phyloP scores from a whole-genome alignment of 2,888 invertebrate genomes.

The Netelia inedita region DNA sequence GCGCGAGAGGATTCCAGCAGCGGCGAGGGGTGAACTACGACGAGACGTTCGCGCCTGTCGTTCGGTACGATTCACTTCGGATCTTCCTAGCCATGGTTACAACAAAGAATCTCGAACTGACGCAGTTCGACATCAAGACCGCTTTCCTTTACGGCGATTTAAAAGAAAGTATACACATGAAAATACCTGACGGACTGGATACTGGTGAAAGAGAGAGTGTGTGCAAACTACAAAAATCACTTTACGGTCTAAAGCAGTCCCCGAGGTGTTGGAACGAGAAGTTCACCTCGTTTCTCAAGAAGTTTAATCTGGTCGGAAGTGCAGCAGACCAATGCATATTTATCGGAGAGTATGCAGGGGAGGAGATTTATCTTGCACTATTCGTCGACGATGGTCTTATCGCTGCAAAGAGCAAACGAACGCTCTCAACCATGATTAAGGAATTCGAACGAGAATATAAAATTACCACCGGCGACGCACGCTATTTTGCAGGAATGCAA shows the following conservation, averaged over 20 bases:
- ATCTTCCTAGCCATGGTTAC: neutral
- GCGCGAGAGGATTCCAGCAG: slow-evolving; percentile 24
- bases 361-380: neutral
- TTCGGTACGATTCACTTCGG: slow-evolving; percentile 13
- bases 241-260: slow-evolving; percentile 76
- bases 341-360: neutral
- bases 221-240: slow-evolving; percentile 70
- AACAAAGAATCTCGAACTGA: slow-evolving; percentile 2
- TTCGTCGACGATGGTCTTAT: slow-evolving; percentile 31
- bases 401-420: neutral
- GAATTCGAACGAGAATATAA: neutral
- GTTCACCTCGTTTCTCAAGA: slow-evolving; percentile 61
- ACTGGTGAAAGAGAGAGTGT: neutral
- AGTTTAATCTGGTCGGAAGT: neutral
- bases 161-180: slow-evolving; percentile 17
- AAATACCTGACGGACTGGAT: neutral
- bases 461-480: neutral
- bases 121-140: slow-evolving; percentile 34
- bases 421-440: neutral
- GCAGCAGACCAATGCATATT: slow-evolving; percentile 1
- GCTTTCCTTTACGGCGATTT: slow-evolving; percentile 17
- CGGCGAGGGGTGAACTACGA: slow-evolving; percentile 33
- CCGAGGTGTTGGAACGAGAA: slow-evolving; percentile 71
- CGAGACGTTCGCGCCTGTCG: slow-evolving; percentile 8
- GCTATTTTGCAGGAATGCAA: slow-evolving; percentile 16